phyloP scores from a whole-genome alignment of 1,140 invertebrate genomes.

The Mamestra configurata region DNA sequence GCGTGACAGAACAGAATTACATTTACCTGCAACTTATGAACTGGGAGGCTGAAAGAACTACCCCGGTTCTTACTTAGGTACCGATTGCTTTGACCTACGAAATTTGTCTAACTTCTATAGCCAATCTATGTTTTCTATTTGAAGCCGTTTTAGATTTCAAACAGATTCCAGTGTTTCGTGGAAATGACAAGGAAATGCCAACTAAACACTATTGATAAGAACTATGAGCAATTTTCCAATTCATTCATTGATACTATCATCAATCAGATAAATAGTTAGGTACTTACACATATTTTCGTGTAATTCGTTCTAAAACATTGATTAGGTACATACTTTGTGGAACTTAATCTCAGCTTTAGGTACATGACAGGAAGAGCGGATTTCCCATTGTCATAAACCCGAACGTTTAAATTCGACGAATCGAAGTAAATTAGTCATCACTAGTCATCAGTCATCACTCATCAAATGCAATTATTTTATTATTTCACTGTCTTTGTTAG shows the following conservation, averaged over 20 bases:
- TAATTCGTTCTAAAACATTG: background rate
- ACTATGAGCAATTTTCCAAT: background rate
- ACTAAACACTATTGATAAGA: background rate
- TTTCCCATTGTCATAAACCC: background rate
- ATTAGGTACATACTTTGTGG: background rate
- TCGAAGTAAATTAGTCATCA: background rate
- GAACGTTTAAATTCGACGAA: background rate
- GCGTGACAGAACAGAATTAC: slow-evolving; percentile 38
- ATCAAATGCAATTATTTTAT: slow-evolving; percentile 12
- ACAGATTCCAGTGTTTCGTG: background rate
- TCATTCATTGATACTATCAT: slow-evolving; percentile 6
- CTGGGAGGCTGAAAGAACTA: background rate
- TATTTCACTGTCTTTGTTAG: slow-evolving; percentile 22
- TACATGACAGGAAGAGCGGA: background rate
- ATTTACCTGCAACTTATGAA: background rate
- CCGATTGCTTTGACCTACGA: no score
- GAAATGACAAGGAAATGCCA: background rate
- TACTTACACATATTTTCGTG: background rate
- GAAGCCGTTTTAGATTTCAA: no score
- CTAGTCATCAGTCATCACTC: background rate
- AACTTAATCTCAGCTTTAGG: background rate
- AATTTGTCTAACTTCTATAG: no score
- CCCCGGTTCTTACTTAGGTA: background rate
- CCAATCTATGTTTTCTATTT: no score
- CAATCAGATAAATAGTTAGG: background rate